These are phyloP conservation scores for Caerostris darwini DNA, from an alignment of 1,140 invertebrate genomes.

Conservation along the genomic window DNA sequence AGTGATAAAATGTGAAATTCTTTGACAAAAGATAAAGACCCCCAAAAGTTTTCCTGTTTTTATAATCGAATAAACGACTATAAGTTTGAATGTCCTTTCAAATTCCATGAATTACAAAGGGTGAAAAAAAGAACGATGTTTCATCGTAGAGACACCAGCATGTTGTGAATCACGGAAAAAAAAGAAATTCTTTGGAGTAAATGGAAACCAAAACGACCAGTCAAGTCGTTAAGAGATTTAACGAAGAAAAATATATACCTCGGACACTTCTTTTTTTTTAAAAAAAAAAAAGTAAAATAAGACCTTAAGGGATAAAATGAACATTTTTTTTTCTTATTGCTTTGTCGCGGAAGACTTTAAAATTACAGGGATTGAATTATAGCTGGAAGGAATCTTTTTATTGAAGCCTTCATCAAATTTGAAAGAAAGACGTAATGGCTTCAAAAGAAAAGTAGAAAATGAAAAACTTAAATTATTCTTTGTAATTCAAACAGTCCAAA, in stretches of 20 bases:
- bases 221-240: background rate
- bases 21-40: background rate
- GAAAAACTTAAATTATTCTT: too few species aligned
- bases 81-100: background rate
- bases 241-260: conserved; percentile 20
- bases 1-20: background rate
- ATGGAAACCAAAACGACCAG: background rate
- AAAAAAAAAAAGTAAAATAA: background rate
- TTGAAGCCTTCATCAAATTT: background rate
- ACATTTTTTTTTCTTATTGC: background rate
- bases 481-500: too few species aligned
- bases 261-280: background rate
- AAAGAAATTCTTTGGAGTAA: background rate
- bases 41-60: background rate
- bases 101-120: background rate
- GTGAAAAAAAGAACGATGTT: background rate
- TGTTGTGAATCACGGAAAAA: background rate
- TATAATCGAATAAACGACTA: background rate
- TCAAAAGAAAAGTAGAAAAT: too few species aligned
- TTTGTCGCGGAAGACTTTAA: background rate
- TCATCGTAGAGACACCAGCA: background rate
- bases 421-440: background rate
- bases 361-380: conserved; percentile 9
- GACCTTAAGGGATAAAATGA: background rate
- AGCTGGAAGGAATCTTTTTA: background rate